phyloP scores from a whole-genome alignment of 2,113 vertebrate species.

The Sapajus apella region DNA sequence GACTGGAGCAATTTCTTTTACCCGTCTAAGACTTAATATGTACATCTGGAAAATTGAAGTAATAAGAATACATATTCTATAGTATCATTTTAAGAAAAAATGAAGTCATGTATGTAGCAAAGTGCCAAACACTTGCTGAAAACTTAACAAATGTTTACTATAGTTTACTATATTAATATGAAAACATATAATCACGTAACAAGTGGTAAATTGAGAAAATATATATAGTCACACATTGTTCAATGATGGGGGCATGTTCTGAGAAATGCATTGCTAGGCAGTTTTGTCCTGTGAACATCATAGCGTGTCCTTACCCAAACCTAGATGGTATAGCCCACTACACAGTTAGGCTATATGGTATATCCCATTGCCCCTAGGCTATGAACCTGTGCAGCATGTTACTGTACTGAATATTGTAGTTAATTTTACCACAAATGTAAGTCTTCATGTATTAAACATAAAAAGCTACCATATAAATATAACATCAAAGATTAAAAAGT shows the following conservation, averaged over 20 bases:
- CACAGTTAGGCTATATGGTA: neutral
- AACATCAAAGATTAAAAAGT: neutral
- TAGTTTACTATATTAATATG: neutral
- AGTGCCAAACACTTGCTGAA: neutral
- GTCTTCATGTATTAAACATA: neutral
- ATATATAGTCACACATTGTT: neutral
- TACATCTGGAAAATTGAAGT: neutral
- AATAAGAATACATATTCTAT: neutral
- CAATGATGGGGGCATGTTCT: neutral
- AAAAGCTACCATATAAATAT: neutral
- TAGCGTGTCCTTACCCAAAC: neutral
- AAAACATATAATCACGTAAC: neutral
- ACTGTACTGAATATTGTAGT: neutral
- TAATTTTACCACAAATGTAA: neutral
- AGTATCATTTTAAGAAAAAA: neutral
- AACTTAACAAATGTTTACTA: neutral
- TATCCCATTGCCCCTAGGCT: neutral
- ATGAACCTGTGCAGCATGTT: neutral
- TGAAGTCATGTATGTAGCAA: neutral
- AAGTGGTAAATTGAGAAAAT: neutral
- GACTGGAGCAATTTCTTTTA: neutral
- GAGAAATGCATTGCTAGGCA: neutral
- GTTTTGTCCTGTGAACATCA: neutral
- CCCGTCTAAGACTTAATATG: neutral
- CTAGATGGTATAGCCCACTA: neutral